Conservation (phyloP, 2,888 invertebrate genomes). For the Sinohyriopsis cumingii region DNA sequence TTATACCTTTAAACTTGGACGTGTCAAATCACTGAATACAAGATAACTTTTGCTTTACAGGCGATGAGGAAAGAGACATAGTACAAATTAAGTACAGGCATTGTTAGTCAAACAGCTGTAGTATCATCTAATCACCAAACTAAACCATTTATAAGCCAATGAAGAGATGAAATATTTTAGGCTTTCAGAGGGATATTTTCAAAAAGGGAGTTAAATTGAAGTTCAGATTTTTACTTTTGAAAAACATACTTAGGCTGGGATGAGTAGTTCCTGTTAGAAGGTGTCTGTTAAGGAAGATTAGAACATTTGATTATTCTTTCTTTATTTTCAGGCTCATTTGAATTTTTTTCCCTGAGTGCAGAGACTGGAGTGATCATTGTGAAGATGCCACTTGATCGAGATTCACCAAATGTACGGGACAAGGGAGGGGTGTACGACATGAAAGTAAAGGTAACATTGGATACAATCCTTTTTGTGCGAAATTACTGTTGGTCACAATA, state of each 20-base stretch:
- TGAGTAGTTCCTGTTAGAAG: neutral
- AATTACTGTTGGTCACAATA: neutral
- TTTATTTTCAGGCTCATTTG: neutral
- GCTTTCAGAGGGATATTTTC: no score
- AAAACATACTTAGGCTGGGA: neutral
- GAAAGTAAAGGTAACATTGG: slow-evolving; percentile 50
- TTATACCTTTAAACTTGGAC: no score
- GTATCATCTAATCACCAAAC: no score
- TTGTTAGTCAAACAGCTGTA: no score
- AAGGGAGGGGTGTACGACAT: slow-evolving; percentile 61
- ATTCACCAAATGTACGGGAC: slow-evolving; percentile 47
- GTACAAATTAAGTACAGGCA: no score
- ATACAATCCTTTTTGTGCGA: neutral
- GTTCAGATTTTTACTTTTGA: neutral
- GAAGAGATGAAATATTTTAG: no score
- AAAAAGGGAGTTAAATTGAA: no score
- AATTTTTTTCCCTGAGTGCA: slow-evolving; percentile 43
- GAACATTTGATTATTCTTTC: neutral
- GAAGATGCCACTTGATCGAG: slow-evolving; percentile 50
- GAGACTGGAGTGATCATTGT: slow-evolving; percentile 56
- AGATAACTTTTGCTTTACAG: no score
- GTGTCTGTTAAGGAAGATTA: neutral
- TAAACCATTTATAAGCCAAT: no score
- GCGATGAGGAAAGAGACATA: no score
- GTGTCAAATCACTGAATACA: no score